A percentile compares a stretch with the other conserved stretches of the same genome.
Evolutionary conservation across 2,113 vertebrate species (phyloP).

Genomic region (Neodontobutis hainanensis): DNA sequence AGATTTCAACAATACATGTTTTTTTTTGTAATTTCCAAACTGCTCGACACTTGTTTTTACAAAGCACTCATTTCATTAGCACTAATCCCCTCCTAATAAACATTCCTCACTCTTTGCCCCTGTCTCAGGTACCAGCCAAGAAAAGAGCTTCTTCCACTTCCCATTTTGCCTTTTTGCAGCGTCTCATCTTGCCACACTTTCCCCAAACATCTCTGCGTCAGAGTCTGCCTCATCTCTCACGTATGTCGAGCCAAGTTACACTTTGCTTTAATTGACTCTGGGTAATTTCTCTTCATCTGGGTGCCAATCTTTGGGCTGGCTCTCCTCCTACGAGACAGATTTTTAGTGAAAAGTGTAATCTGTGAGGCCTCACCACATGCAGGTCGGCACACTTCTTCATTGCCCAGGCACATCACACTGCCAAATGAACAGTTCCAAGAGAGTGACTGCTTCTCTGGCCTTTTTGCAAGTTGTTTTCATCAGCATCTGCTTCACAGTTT

Average conservation of each 20-base stretch:
- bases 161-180: neutral
- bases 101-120: too few species aligned
- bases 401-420: neutral
- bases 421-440: conserved; percentile 2
- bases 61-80: too few species aligned
- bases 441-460: neutral
- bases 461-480: neutral
- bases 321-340: conserved; percentile 56
- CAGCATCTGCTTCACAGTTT: conserved; percentile 30
- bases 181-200: neutral
- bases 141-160: neutral
- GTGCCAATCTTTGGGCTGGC: conserved; percentile 43
- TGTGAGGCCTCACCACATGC: conserved; percentile 20
- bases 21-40: too few species aligned
- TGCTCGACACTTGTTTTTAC: too few species aligned
- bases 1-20: too few species aligned
- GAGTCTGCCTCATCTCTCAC: conserved; percentile 8
- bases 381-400: conserved; percentile 19
- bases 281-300: conserved; percentile 48
- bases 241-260: conserved; percentile 36
- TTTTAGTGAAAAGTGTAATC: conserved; percentile 43
- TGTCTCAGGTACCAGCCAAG: too few species aligned
- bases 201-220: neutral
- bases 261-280: conserved; percentile 43
- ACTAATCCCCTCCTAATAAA: too few species aligned